Evolutionary conservation across 1,140 invertebrate species (phyloP), one percentile per base, ranked within the genome.

Genomic region (Aphaenogaster floridana): DNA sequence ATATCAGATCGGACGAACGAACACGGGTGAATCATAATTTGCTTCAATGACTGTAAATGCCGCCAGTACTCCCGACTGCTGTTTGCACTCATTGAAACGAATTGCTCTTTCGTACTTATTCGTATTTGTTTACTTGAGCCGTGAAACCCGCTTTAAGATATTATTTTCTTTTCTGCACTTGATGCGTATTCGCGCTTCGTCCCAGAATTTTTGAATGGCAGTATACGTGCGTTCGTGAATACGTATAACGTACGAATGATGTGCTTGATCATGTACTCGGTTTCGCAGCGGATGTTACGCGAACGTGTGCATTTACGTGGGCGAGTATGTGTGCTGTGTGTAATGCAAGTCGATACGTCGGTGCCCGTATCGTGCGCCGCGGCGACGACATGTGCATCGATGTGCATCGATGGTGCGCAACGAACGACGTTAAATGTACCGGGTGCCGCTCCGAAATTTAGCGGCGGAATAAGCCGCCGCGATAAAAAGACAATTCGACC

Each of bases 401-500:
- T 34, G 71, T 76, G 61, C 63, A 57, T 69, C 61, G 63, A 50
- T 52, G 57, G 11, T 84, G 80, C 80, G 80, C 69, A 39, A 64
- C 63, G 61, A 50, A 48, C 42, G 69, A 77, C 80, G 69, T 78
- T 77, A 86, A 86, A 79, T 66, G 83, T 79, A 86, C 74, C 54
- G 68, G 54, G 80, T 54, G 64, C 64, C 57, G 54, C 15, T 36
- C 54, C 54, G 42, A 61, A 84, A 84, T 90, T 81, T 88, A 88
- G 88, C 36, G 36, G 66, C 36, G 48, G 45, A 21, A 34, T 71
- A 72, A 57, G 48, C 52, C 45, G 17, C 28, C 80, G 57, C 88
- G 86, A 90, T 90, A 79, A 89, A 90, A 90, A 81, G 66, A 52
- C 79, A 64, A 90, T 87, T 79, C 52, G 71, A 50, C 36, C 45